Conservation (phyloP, 2,113 vertebrate species). For the Oreotrochilus melanogaster region DNA sequence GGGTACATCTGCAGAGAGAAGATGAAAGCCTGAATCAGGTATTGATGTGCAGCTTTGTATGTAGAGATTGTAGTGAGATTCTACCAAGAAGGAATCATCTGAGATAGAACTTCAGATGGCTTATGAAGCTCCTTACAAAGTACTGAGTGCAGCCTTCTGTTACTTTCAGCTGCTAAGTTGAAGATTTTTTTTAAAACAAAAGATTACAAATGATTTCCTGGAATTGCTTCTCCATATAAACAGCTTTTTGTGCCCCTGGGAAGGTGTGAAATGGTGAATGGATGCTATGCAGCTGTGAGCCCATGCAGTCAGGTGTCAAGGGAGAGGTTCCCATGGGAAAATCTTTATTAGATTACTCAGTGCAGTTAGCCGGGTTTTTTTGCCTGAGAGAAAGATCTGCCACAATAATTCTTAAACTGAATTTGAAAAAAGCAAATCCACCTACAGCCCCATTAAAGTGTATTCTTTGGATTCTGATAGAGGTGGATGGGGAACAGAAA, state of each 20-base stretch:
- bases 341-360: not conserved
- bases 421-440: not conserved
- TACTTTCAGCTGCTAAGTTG: constrained; percentile 15
- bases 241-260: constrained; percentile 10
- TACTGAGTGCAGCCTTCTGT: not conserved
- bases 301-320: not conserved
- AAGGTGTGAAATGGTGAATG: not conserved
- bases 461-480: not conserved
- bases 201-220: not conserved
- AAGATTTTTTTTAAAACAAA: constrained; percentile 30
- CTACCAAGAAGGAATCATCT: not conserved
- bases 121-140: not conserved
- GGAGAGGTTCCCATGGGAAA: not conserved
- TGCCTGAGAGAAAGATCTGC: not conserved
- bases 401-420: not conserved
- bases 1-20: not conserved
- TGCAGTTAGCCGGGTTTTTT: not conserved
- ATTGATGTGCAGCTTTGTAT: not conserved
- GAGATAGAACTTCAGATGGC: not conserved
- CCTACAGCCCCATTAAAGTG: not conserved
- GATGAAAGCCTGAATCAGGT: not conserved
- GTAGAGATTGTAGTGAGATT: not conserved
- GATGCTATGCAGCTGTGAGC: not conserved
- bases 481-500: not conserved
- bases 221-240: not conserved